Conservation (phyloP, 2,888 invertebrate species). For the Cosmia trapezina region DNA sequence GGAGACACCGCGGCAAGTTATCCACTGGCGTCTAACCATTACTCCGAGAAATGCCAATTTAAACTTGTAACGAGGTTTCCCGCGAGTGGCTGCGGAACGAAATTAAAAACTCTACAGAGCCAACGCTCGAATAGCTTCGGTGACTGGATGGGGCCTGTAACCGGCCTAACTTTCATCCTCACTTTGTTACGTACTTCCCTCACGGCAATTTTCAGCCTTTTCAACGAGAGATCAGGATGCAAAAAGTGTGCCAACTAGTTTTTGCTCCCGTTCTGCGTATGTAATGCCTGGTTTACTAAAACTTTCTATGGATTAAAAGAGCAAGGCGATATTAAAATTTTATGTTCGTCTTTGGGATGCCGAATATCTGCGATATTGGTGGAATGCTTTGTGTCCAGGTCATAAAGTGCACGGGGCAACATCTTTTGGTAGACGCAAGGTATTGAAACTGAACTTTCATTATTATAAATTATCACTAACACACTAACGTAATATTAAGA, state of each 20-base stretch:
- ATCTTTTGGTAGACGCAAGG: neutral
- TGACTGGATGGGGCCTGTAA: conserved; percentile 81
- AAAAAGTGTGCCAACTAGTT: conserved; percentile 68
- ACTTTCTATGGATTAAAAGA: conserved; percentile 43
- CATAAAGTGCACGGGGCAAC: conserved; percentile 14
- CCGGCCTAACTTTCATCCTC: conserved; percentile 86
- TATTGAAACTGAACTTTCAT: neutral
- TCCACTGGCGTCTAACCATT: conserved; percentile 86
- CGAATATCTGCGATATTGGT: conserved; percentile 21
- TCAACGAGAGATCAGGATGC: conserved; percentile 73
- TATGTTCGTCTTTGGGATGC: conserved; percentile 23
- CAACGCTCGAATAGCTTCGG: conserved; percentile 78
- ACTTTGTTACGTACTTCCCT: conserved; percentile 83
- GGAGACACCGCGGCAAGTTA: conserved; percentile 83
- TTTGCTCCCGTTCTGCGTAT: conserved; percentile 34
- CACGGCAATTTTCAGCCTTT: conserved; percentile 80
- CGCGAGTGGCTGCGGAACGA: conserved; percentile 87
- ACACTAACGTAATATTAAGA: too few relatives aligned
- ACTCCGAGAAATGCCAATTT: conserved; percentile 90
- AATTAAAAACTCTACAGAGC: conserved; percentile 88
- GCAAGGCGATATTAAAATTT: conserved; percentile 39
- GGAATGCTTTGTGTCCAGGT: conserved; percentile 17
- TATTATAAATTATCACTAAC: too few relatives aligned
- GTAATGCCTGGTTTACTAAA: conserved; percentile 40
- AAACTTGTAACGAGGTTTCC: conserved; percentile 90